These are phyloP conservation scores for Pseudorectes ferrugineus DNA, from an alignment of 2,113 vertebrate species.

Conservation along the genomic window DNA sequence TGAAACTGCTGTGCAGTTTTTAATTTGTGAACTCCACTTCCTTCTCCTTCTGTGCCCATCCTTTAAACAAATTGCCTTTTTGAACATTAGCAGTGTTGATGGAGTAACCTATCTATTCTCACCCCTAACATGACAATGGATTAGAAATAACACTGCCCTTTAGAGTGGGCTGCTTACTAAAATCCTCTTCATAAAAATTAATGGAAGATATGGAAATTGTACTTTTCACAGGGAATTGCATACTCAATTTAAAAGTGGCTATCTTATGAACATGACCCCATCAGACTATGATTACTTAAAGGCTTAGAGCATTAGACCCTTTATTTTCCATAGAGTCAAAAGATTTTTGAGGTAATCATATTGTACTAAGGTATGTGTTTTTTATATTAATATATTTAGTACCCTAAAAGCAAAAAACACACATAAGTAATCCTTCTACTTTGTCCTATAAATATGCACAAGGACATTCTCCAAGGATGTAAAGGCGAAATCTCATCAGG, in stretches of 20 bases:
- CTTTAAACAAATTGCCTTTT: neutral
- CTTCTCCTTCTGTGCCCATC: neutral
- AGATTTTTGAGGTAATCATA: neutral
- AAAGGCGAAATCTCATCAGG: constrained; percentile 28
- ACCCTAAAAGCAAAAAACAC: neutral
- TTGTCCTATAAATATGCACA: constrained; percentile 23
- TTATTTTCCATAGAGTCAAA: neutral
- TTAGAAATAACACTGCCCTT: neutral
- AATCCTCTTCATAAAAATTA: neutral
- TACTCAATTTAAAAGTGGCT: neutral
- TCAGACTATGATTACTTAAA: neutral
- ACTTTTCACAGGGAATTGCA: neutral
- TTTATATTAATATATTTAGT: neutral
- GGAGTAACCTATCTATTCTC: neutral
- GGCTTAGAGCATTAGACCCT: neutral
- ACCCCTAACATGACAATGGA: neutral
- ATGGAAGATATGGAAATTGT: neutral
- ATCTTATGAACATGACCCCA: neutral
- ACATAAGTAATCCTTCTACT: neutral
- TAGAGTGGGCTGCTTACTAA: neutral
- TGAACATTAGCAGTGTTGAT: neutral
- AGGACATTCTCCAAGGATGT: constrained; percentile 2
- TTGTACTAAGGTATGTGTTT: neutral
- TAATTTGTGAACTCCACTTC: neutral
- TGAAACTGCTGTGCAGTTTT: constrained; percentile 34